Conservation (phyloP, 2,797 vertebrate genomes). For the Neostethus bicornis region DNA sequence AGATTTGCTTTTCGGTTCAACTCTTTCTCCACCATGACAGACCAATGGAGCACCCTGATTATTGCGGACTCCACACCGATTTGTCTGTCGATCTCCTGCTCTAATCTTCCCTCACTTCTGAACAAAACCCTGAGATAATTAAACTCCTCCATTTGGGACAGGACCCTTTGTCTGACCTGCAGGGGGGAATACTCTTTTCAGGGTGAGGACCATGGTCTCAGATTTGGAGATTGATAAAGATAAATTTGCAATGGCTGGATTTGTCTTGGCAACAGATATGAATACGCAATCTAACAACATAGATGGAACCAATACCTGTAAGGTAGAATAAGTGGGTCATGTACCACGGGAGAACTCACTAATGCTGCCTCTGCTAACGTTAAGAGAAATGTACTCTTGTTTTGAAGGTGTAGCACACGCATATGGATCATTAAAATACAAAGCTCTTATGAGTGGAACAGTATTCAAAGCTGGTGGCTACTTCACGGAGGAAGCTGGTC, state of each 20-base stretch:
- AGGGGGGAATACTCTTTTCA: no score
- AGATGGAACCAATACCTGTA: constrained; percentile 13
- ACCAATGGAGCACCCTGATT: no score
- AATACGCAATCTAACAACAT: constrained; percentile 10
- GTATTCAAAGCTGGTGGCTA: not conserved
- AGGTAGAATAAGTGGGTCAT: constrained; percentile 34
- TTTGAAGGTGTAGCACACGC: constrained; percentile 19
- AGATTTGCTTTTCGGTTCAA: no score
- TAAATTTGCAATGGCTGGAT: not conserved
- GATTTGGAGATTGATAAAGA: no score
- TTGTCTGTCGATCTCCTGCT: no score
- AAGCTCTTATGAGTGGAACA: not conserved
- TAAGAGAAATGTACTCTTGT: constrained; percentile 17
- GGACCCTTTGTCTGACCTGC: no score
- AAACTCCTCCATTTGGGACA: no score
- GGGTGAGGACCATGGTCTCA: no score
- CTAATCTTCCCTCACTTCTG: no score
- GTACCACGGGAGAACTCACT: constrained; percentile 25
- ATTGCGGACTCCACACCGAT: no score
- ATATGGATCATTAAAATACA: constrained; percentile 20
- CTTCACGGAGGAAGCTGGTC: not conserved
- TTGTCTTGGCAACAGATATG: not conserved
- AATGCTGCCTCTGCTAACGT: constrained; percentile 7
- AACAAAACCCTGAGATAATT: no score
- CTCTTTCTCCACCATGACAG: no score